Evolutionary conservation across 2,888 invertebrate genomes (phyloP), one percentile per base, ranked within the genome.

Genomic region (Camponotus fellah): DNA sequence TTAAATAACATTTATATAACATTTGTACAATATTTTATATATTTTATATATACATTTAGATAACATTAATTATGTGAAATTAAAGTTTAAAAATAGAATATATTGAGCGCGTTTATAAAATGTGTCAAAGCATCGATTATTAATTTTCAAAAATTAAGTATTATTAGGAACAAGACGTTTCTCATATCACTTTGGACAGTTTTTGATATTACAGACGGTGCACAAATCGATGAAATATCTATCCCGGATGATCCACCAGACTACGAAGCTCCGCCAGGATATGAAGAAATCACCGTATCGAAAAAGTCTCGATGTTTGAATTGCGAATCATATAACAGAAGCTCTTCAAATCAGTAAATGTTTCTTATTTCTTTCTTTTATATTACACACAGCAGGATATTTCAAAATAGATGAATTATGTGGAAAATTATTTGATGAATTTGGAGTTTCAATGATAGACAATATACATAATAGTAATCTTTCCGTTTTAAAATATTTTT

Each of bases 181-280:
- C 43, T 79, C 5, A 46, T 65, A 10, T 66, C 46, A 88, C 66
- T 87, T 72, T 86, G 89, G 87, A 89, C 91, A 94, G 93, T 94
- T 85, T 91, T 94, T 86, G 92, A 93, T 87, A 92, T 94, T 94
- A 84, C 92, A 95, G 95, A 95, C 94, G 92, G 95, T 90, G 94
- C 95, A 89, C 92, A 95, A 92, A 94, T 95, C 93, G 94, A 95
- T 92, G 94, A 95, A 93, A 96, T 95, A 68, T 92, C 94, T 2
- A 92, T 95, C 0, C 94, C 95, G 60, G 97, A 97, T 84, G 97
- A 97, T 53, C 96, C 96, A 12, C 97, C 97, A 0, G 95, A 95
- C 68, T 97, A 97, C 93, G 97, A 97, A 92, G 96, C 97, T 0
- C 97, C 97, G 0, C 97, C 97, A 0, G 96, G 97, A 85, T 97